These are phyloP conservation scores for Neolamprologus kungweensis DNA, from an alignment of 2,113 vertebrate species.

Conservation along the genomic window DNA sequence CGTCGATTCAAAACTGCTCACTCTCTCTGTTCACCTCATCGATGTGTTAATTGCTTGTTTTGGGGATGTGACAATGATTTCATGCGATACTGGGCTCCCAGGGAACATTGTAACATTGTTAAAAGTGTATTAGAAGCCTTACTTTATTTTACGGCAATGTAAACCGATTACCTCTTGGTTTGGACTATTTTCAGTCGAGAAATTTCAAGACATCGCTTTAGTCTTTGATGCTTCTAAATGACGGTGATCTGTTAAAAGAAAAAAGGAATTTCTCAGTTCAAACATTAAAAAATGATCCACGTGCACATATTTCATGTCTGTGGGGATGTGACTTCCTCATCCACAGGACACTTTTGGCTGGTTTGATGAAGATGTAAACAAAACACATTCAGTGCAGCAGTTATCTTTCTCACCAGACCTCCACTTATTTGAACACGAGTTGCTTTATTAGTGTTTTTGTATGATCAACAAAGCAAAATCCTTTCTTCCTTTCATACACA, in stretches of 20 bases:
- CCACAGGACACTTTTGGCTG: not conserved
- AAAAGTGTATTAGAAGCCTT: not conserved
- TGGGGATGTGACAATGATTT: not conserved
- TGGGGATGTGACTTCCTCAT: not conserved
- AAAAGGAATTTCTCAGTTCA: not conserved
- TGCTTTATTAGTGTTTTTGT: not conserved
- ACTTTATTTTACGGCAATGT: not conserved
- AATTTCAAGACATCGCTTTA: not conserved
- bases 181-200: not conserved
- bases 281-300: not conserved
- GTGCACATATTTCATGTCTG: not conserved
- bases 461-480: not conserved
- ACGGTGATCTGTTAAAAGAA: not conserved
- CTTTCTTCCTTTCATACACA: not conserved
- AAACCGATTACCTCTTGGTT: not conserved
- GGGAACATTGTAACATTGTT: not conserved
- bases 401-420: constrained; percentile 29
- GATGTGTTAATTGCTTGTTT: not conserved
- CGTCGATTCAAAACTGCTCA: not conserved
- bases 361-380: constrained; percentile 20
- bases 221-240: not conserved
- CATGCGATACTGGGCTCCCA: not conserved
- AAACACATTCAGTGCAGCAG: not conserved
- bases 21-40: too few species aligned
- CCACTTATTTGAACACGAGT: not conserved